Evolutionary conservation across 1,140 invertebrate species (phyloP).

Genomic region (Musca domestica): DNA sequence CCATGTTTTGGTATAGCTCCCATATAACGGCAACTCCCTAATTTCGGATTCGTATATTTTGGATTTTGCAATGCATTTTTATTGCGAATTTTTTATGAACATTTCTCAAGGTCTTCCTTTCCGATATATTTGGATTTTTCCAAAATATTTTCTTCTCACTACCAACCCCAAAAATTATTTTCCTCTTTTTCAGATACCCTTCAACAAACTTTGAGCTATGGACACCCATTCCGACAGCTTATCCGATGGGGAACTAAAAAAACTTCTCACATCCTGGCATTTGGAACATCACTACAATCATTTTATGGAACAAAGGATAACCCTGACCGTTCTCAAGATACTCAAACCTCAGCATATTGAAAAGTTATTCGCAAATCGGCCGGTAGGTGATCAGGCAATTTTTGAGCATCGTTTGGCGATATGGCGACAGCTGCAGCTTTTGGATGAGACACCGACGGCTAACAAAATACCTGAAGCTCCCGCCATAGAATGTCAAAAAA

Average conservation of each 20-base stretch:
- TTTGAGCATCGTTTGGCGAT: background rate
- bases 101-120: too few relatives aligned
- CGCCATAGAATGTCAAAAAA: background rate
- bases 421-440: background rate
- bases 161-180: too few relatives aligned
- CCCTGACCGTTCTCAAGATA: background rate
- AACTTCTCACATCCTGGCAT: background rate
- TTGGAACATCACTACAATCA: background rate
- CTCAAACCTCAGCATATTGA: background rate
- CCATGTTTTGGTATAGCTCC: too few relatives aligned
- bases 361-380: background rate
- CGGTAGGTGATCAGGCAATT: background rate
- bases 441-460: background rate
- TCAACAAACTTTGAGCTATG: too few relatives aligned
- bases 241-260: background rate
- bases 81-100: too few relatives aligned
- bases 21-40: too few relatives aligned
- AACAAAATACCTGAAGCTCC: background rate
- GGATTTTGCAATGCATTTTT: too few relatives aligned
- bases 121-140: too few relatives aligned
- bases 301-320: constrained; percentile 1
- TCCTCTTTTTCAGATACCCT: too few relatives aligned
- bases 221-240: too few relatives aligned
- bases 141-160: too few relatives aligned
- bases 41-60: too few relatives aligned